Conservation (phyloP, 2,797 vertebrate species). For the Diceros bicornis region DNA sequence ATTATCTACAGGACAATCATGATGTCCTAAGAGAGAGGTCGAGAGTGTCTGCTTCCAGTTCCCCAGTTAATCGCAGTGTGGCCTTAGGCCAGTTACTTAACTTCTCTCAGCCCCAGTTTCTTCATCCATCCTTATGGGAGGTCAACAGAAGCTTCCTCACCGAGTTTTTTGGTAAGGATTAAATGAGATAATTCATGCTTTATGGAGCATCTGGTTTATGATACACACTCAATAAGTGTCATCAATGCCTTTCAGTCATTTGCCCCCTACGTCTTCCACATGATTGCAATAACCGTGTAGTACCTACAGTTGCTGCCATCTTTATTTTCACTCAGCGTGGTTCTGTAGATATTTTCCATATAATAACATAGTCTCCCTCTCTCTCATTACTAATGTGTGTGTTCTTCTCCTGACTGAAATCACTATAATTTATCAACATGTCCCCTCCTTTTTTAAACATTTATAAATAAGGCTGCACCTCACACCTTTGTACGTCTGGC, state of each 20-base stretch:
- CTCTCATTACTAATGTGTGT: background rate
- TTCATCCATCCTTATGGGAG: background rate
- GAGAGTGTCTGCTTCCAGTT: background rate
- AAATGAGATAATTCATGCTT: background rate
- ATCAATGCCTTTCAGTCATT: background rate
- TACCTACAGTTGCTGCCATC: background rate
- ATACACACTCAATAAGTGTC: background rate
- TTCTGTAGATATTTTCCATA: background rate
- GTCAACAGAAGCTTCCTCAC: background rate
- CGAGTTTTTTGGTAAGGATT: background rate
- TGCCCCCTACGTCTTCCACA: background rate
- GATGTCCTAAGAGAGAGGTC: background rate
- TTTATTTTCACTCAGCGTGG: background rate
- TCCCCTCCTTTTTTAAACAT: background rate
- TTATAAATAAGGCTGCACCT: background rate
- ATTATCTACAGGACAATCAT: background rate
- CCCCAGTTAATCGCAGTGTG: too few relatives aligned
- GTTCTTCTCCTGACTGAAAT: background rate
- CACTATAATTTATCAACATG: background rate
- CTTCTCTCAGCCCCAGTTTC: background rate
- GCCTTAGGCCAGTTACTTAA: background rate
- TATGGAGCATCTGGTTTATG: background rate
- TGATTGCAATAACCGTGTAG: background rate
- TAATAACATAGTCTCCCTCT: background rate
- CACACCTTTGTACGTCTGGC: background rate